Evolutionary conservation across 35 echinoderm and acorn worm genomes (phyloP), one percentile per base, ranked within the genome.

Genomic region (Acanthaster planci): DNA sequence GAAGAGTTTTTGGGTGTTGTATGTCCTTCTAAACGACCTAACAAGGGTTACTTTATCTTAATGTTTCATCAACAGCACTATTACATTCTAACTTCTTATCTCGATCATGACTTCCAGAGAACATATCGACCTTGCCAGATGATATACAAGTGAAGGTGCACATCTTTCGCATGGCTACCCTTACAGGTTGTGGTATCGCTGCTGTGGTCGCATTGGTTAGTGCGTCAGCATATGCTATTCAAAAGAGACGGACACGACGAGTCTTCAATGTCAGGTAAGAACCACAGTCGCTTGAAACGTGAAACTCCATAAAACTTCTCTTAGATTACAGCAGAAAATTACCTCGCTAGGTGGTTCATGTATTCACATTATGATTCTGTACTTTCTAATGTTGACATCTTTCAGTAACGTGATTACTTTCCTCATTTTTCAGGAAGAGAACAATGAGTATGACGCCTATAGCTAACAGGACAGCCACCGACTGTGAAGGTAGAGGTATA

Each of bases 401-500:
- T 59, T 59, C 10, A 19, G 19, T n/a, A 59, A 10, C 2, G 55
- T 59, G 8, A 59, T n/a, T 26, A 59, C 14, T 59, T 59, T 72
- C 14, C 30, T 72, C 21, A 12, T 31, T 72, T 31, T 72, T 10
- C 64, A 72, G 64, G 64, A 72, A 72, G 23, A 26, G 64, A 34
- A 72, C 64, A 72, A 72, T 72, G 64, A 72, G 64, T 35, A 72
- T 72, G 64, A 72, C 64, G 64, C 64, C 64, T 1, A 72, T 72
- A 72, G 34, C 64, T 0, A 35, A 34, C 64, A 72, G 64, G 15
- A 2, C 64, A 10, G 14, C 8, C 23, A 29, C 12, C 42, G 64
- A 35, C 26, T 27, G 9, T 26, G 64, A 31, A 72, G 26, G 64
- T 72, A 15, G 2, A 26, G 57, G 12, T 4, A 47, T 6, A 4